Evolutionary conservation across 2,113 vertebrate genomes (phyloP).

Genomic region (Dasyprocta punctata): DNA sequence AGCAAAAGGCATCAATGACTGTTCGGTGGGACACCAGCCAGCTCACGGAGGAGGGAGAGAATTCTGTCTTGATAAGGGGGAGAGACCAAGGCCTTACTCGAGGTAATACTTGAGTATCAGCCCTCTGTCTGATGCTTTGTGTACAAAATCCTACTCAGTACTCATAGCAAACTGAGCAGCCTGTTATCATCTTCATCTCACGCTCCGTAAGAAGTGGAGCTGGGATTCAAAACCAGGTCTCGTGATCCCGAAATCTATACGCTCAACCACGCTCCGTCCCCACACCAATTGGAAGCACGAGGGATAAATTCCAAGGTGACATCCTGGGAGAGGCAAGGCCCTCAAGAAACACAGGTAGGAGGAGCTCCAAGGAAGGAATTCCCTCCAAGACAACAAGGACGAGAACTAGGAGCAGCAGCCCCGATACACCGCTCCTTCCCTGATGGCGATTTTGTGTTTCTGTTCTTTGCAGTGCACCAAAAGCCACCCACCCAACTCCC

Average conservation of each 20-base stretch:
- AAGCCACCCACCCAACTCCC: neutral
- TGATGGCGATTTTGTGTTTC: neutral
- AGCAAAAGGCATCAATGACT: neutral
- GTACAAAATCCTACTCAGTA: neutral
- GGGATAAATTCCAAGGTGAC: neutral
- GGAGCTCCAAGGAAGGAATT: neutral
- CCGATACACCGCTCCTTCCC: neutral
- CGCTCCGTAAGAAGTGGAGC: neutral
- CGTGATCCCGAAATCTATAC: neutral
- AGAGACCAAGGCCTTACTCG: neutral
- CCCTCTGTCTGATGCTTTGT: neutral
- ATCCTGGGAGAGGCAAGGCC: neutral
- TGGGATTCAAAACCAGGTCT: neutral
- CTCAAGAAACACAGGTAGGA: neutral
- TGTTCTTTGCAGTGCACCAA: neutral
- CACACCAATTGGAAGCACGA: neutral
- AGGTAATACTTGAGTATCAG: neutral
- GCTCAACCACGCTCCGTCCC: neutral
- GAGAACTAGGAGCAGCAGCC: neutral
- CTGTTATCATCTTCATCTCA: neutral
- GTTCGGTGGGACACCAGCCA: neutral
- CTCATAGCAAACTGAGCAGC: neutral
- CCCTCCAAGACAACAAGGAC: neutral
- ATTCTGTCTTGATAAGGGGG: neutral
- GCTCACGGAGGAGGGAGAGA: neutral